Evolutionary conservation across 2,888 invertebrate genomes (phyloP), one percentile per base, ranked within the genome.

Genomic region (Scaptomyza cyrtandrae): DNA sequence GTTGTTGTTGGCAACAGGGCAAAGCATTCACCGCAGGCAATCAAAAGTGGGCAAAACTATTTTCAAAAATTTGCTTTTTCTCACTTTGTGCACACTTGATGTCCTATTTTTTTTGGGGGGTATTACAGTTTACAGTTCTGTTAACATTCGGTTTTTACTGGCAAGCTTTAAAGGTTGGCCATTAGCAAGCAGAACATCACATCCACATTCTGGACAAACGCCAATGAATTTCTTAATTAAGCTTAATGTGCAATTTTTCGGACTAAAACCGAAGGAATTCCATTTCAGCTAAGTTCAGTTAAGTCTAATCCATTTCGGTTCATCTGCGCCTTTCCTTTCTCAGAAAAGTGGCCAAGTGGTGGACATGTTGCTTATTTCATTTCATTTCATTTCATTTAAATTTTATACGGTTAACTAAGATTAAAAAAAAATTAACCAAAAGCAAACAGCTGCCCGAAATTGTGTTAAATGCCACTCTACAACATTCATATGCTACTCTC

Each of bases 191-290:
- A 61, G 33, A 10, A 33, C 66, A 64, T 61, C 71, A 84, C 70
- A 69, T 50, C 45, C 78, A 59, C 73, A 70, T 62, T 59, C 75
- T 49, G 66, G 66, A 68, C 78, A 78, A 19, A 19, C 63, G 66
- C 80, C 66, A 76, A 88, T 88, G 87, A 88, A 84, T 84, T 84
- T 88, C 88, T 84, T 84, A 84, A 84, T 84, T 84, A 86, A 84
- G 88, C 84, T 75, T 84, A 84, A 84, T 84, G 89, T 77, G 83
- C 87, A 83, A 83, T 83, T 88, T 72, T 72, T 39, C 53, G 16
- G 43, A 29, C 56, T 60, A 27, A 33, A 58, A 58, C 35, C 39
- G 45, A 29, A 9, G 64, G 63, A 53, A 56, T 71, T 44, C 50
- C 43, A 19, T 41, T 44, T 39, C 41, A 19, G 44, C 48, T 35